phyloP scores from a whole-genome alignment of 2,888 invertebrate species.

The Pycnomerus fuliginosus region DNA sequence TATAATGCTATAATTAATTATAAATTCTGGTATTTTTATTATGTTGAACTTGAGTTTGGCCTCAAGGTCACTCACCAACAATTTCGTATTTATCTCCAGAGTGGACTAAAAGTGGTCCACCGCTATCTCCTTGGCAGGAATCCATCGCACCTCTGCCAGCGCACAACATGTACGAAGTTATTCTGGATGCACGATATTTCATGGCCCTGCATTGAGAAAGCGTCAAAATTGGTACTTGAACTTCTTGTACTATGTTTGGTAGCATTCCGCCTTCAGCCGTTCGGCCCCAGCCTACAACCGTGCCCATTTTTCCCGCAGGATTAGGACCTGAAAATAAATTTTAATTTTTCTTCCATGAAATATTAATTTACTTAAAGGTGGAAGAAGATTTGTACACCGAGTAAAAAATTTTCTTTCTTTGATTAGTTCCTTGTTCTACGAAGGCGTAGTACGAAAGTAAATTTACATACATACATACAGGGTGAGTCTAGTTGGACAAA shows the following conservation, averaged over 20 bases:
- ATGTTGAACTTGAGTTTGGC: not conserved
- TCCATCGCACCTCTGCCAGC: conserved; percentile 80
- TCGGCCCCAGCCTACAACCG: conserved; percentile 85
- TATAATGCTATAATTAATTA: not conserved
- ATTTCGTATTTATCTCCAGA: conserved; percentile 77
- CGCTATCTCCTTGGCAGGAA: conserved; percentile 88
- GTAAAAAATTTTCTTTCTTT: too few relatives aligned
- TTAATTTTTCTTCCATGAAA: too few relatives aligned
- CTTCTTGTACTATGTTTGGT: conserved; percentile 78
- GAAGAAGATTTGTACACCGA: too few relatives aligned
- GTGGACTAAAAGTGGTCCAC: conserved; percentile 76
- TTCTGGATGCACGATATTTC: conserved; percentile 81
- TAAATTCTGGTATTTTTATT: not conserved
- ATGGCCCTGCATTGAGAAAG: conserved; percentile 76
- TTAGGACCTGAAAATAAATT: too few relatives aligned
- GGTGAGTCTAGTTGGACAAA: too few relatives aligned
- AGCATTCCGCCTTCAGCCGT: conserved; percentile 79
- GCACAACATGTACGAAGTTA: conserved; percentile 83
- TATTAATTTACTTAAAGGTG: too few relatives aligned
- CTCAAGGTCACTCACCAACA: conserved; percentile 63
- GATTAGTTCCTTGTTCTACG: too few relatives aligned
- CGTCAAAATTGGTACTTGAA: conserved; percentile 79
- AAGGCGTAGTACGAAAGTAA: too few relatives aligned
- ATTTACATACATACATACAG: too few relatives aligned
- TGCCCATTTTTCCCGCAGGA: conserved; percentile 71